These are phyloP conservation scores for Steinernema feltiae DNA, from an alignment of 1,140 invertebrate genomes.

Conservation along the genomic window DNA sequence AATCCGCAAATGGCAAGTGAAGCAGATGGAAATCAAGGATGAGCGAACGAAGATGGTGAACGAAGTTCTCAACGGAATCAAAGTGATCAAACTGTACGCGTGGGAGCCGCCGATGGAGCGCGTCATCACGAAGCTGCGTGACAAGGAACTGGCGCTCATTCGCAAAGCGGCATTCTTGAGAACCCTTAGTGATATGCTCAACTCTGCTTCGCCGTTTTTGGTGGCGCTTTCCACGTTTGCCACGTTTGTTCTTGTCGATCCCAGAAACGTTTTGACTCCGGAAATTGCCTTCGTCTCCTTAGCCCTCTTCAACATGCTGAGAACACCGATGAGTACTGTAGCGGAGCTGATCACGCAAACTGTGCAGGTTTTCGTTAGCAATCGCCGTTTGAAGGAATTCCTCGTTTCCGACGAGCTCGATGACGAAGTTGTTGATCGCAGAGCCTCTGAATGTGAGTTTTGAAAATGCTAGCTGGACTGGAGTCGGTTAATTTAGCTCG, in stretches of 20 bases:
- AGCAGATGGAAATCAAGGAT: neutral
- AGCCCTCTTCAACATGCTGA: no score
- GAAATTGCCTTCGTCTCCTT: constrained; percentile 79
- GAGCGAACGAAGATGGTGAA: neutral
- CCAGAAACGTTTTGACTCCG: constrained; percentile 58
- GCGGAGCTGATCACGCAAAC: constrained; percentile 72
- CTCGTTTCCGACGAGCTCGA: constrained; percentile 40
- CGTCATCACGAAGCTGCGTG: neutral
- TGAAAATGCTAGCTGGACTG: constrained; percentile 30
- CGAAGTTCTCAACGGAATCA: neutral
- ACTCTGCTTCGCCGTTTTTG: neutral
- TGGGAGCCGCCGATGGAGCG: neutral
- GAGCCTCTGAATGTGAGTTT: constrained; percentile 48
- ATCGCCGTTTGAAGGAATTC: neutral
- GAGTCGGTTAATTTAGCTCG: neutral
- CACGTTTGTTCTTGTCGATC: constrained; percentile 59
- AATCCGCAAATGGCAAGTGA: neutral
- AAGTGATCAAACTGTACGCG: neutral
- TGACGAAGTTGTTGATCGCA: constrained; percentile 50
- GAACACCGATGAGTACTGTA: constrained; percentile 95
- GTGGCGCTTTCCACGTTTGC: constrained; percentile 54
- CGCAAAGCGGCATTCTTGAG: neutral
- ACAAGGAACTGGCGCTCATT: neutral
- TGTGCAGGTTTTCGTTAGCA: constrained; percentile 61
- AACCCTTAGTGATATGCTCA: neutral